A percentile compares a stretch with the other conserved stretches of the same genome.
Evolutionary conservation across 1,140 invertebrate species (phyloP).

Genomic region (Drosophila rufa): DNA sequence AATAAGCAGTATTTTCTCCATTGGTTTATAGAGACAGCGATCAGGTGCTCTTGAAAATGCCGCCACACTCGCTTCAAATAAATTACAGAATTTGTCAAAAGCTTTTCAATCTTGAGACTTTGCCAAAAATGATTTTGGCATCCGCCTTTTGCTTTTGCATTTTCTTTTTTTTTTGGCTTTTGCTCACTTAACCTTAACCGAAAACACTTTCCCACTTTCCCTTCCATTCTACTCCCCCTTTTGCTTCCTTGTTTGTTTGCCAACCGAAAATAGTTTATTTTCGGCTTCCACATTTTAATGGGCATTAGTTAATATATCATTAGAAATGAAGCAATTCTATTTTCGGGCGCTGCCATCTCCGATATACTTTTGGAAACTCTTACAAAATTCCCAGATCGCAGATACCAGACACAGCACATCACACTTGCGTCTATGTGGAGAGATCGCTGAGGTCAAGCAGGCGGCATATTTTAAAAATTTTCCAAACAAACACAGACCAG

Average conservation of each 20-base stretch:
- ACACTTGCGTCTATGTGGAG: slow-evolving; percentile 16
- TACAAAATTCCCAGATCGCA: slow-evolving; percentile 42
- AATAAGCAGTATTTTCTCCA: slow-evolving; percentile 1
- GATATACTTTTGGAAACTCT: slow-evolving; percentile 46
- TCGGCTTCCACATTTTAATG: slow-evolving; percentile 49
- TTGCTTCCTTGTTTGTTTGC: slow-evolving; percentile 19
- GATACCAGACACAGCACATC: background rate
- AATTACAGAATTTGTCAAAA: slow-evolving; percentile 74
- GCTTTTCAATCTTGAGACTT: slow-evolving; percentile 29
- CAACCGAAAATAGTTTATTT: slow-evolving; percentile 47
- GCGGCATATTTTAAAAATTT: slow-evolving; percentile 57
- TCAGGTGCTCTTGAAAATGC: slow-evolving; percentile 16
- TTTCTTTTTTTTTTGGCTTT: slow-evolving; percentile 3
- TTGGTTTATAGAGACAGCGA: slow-evolving; percentile 12
- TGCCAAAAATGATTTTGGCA: slow-evolving; percentile 51
- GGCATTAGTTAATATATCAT: slow-evolving; percentile 65
- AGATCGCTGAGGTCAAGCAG: slow-evolving; percentile 49
- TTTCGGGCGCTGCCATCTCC: slow-evolving; percentile 10
- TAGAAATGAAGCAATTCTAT: slow-evolving; percentile 41
- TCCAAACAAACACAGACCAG: slow-evolving; percentile 31
- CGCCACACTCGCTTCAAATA: slow-evolving; percentile 45
- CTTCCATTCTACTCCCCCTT: slow-evolving; percentile 15
- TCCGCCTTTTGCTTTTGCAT: slow-evolving; percentile 13
- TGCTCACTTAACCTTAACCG: slow-evolving; percentile 61
- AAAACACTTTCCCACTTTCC: slow-evolving; percentile 30